Base-by-base conservation (phyloP, 2,113 vertebrate species). In the Elachura formosa region DNA sequence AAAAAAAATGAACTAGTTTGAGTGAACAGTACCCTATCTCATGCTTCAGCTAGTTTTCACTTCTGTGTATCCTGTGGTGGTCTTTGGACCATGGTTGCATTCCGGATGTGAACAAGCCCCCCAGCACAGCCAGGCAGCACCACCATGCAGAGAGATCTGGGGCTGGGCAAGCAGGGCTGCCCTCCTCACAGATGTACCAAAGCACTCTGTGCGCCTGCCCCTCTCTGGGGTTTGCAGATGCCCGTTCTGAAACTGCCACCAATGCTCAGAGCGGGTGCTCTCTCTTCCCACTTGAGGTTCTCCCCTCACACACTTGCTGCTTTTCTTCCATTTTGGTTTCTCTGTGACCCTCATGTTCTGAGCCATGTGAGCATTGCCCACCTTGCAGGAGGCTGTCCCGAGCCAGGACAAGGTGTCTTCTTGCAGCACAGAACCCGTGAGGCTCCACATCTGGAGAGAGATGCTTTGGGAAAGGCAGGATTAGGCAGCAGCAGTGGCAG, bases 111-210 rank as follows among this genome's bases (percentile, higher is more conserved):
- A 62, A 26, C 33, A 49, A 59, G 80, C 26, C 16, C 1, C 4
- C 45, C 2, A 43, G 19, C 33, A 4, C 64, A 43, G 41, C 59
- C 45, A 46, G 63, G 26, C 25, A 61, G 13, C 18, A 7, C 10
- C 43, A 8, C 31, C 24, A 5, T 4, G 18, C 22, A 9, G 45
- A 61, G 24, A 5, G 1, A 1, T 7, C 3, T 34, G 34, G 51
- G 40, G 29, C 26, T 26, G 11, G 54, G 31, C 14, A 41, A 19
- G 26, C 2, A 11, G 52, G 49, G 36, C 61, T 94, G 48, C 24
- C 0, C 0, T 34, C 31, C 56, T 45, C 16, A 23, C 1, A 2
- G 36, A 26, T 0, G 1, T 26, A 56, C 34, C 59, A 64, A 36
- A 51, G 45, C 11, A 1, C 26, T 18, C 21, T 22, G 43, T 24